phyloP scores from a whole-genome alignment of 2,113 vertebrate species.

The Cettia cetti region DNA sequence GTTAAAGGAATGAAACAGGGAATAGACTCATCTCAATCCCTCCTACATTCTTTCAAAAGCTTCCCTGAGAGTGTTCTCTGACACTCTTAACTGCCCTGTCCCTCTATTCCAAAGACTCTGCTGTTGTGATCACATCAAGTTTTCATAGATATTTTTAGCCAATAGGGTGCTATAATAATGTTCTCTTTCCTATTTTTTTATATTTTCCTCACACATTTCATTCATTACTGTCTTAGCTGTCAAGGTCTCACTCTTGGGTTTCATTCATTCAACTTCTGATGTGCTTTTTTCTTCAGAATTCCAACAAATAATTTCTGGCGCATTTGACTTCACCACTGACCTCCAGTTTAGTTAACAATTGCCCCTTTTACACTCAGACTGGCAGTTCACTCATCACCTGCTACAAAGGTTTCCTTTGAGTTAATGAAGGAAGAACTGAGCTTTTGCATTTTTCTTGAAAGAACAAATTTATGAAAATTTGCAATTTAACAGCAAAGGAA shows the following conservation, averaged over 20 bases:
- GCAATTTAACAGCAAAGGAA: neutral
- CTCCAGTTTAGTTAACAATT: neutral
- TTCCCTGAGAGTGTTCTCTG: neutral
- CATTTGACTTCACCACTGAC: neutral
- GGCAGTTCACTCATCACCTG: neutral
- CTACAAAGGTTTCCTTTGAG: neutral
- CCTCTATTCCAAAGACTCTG: neutral
- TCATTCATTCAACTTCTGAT: neutral
- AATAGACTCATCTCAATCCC: neutral
- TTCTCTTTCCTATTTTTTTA: neutral
- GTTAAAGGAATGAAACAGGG: neutral
- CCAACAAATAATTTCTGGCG: neutral
- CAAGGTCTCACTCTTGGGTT: neutral
- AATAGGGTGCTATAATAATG: neutral
- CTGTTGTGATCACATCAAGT: neutral
- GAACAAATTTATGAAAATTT: neutral
- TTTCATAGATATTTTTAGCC: neutral
- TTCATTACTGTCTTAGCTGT: neutral
- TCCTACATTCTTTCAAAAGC: neutral
- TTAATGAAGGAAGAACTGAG: neutral
- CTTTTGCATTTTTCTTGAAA: neutral
- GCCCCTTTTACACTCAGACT: neutral
- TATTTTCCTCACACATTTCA: neutral
- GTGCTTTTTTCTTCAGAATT: neutral
- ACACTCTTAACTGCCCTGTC: neutral